Conservation (phyloP, 1,140 invertebrate genomes). For the Eupeodes corollae region DNA sequence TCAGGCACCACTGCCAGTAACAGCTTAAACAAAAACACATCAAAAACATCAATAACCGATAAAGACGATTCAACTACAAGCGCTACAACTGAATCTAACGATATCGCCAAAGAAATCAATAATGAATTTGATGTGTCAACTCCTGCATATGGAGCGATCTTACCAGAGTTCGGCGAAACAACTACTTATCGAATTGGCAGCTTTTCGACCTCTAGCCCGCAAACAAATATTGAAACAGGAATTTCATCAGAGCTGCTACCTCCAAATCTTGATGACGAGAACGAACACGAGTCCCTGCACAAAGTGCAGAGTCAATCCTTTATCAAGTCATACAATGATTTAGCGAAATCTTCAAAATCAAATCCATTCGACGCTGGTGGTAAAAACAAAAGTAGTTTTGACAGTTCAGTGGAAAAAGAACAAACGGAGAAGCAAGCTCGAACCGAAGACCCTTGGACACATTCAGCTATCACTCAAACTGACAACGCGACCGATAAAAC, state of each 20-base stretch:
- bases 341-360: slow-evolving; percentile 11
- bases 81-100: slow-evolving; percentile 22
- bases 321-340: slow-evolving; percentile 28
- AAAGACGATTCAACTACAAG: slow-evolving; percentile 29
- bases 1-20: slow-evolving; percentile 15
- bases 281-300: slow-evolving; percentile 26
- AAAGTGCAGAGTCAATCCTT: slow-evolving; percentile 34
- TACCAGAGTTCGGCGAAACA: slow-evolving; percentile 20
- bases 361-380: background rate
- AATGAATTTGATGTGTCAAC: slow-evolving; percentile 30
- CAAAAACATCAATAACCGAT: slow-evolving; percentile 4
- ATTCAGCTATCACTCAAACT: background rate
- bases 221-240: slow-evolving; percentile 13
- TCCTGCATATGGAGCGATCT: slow-evolving; percentile 16
- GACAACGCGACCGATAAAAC: slow-evolving; percentile 35
- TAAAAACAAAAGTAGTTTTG: too few species aligned
- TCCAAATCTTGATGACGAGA: slow-evolving; percentile 20
- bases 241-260: slow-evolving; percentile 24
- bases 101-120: slow-evolving; percentile 39
- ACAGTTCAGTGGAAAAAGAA: too few species aligned
- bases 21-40: slow-evolving; percentile 6
- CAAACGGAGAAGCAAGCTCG: too few species aligned
- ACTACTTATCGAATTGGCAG: slow-evolving; percentile 15
- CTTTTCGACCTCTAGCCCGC: background rate
- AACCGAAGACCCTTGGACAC: too few species aligned